These are phyloP conservation scores for Clostera curtula DNA, from an alignment of 2,888 invertebrate species.

Conservation along the genomic window DNA sequence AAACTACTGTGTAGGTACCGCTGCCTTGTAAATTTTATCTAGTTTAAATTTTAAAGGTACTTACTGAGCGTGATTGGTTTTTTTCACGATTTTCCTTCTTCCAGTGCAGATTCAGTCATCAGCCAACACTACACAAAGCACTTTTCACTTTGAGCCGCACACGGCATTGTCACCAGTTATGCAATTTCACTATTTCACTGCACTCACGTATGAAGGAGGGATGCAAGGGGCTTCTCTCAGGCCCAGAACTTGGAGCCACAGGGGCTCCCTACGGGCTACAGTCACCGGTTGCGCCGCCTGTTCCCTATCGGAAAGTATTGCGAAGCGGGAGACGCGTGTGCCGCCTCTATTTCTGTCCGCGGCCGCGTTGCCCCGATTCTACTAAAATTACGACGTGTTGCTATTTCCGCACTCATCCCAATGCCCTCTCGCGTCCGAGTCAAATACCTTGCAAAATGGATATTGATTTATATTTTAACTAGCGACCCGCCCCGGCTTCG, in stretches of 20 bases:
- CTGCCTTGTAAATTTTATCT: too few relatives aligned
- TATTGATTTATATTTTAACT: constrained; percentile 3
- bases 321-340: constrained; percentile 63
- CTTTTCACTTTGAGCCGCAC: constrained; percentile 23
- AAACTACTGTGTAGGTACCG: too few relatives aligned
- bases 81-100: too few relatives aligned
- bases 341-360: constrained; percentile 67
- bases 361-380: constrained; percentile 73
- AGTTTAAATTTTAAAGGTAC: too few relatives aligned
- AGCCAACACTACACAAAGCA: constrained; percentile 9
- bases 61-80: too few relatives aligned
- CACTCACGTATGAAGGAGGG: constrained; percentile 34
- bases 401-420: constrained; percentile 71
- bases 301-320: constrained; percentile 71
- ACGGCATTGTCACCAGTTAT: constrained; percentile 33
- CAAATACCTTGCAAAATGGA: constrained; percentile 48
- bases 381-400: constrained; percentile 71
- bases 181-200: constrained; percentile 38
- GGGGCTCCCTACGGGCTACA: constrained; percentile 15
- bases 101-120: too few relatives aligned
- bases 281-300: constrained; percentile 49
- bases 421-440: constrained; percentile 48
- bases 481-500: too few relatives aligned
- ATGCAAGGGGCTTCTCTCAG: constrained; percentile 9
- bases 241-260: constrained; percentile 7